Conservation (phyloP, 1,140 invertebrate genomes). For the Teleogryllus occipitalis region DNA sequence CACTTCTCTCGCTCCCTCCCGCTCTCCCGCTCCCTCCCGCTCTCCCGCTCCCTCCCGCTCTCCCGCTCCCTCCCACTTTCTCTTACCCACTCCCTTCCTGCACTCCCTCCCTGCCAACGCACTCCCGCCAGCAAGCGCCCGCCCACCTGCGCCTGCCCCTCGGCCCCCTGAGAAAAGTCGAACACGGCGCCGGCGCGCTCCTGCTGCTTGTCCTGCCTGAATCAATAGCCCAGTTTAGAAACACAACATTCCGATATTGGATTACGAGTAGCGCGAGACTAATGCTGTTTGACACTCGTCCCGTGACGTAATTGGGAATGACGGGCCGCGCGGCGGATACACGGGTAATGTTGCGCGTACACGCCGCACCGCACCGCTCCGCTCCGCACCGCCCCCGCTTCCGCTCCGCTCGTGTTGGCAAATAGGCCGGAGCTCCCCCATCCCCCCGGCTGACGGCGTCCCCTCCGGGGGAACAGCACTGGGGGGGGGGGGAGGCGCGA, state of each 20-base stretch:
- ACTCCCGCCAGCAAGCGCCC: background rate
- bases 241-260: background rate
- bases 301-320: background rate
- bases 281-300: slow-evolving; percentile 3
- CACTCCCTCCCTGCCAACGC: background rate
- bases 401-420: no score
- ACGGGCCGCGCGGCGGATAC: background rate
- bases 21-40: no score
- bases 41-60: background rate
- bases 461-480: no score
- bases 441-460: no score
- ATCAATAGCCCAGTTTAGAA: background rate
- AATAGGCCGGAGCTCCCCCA: no score
- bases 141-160: background rate
- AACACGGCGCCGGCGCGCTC: no score
- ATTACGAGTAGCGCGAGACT: background rate
- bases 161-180: no score
- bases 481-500: no score
- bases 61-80: background rate
- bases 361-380: no score
- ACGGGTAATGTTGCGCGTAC: background rate
- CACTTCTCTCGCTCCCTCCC: no score
- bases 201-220: background rate
- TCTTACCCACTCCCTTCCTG: background rate
- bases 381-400: no score